These are phyloP conservation scores for Scaptomyza polygonia DNA, from an alignment of 2,888 invertebrate species.

Conservation along the genomic window DNA sequence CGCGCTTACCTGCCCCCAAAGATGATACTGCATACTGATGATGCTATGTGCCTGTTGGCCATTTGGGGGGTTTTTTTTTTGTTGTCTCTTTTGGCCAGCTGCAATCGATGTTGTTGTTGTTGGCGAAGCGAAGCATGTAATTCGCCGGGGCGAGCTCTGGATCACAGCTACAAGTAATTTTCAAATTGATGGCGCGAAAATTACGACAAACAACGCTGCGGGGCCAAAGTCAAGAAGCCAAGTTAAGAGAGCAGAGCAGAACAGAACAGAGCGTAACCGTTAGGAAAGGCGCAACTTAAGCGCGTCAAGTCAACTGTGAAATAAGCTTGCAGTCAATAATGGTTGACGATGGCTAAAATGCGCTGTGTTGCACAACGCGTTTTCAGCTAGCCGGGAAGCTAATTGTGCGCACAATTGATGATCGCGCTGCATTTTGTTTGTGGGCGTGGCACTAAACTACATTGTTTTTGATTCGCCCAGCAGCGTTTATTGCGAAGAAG, in stretches of 20 bases:
- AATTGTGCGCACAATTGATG: slow-evolving; percentile 71
- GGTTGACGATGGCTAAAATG: slow-evolving; percentile 55
- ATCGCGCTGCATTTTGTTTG: slow-evolving; percentile 35
- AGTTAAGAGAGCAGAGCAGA: slow-evolving; percentile 30
- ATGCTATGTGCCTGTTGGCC: slow-evolving; percentile 2
- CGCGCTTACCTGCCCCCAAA: slow-evolving; percentile 29
- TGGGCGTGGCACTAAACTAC: slow-evolving; percentile 50
- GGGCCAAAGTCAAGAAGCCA: slow-evolving; percentile 62
- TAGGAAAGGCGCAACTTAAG: slow-evolving; percentile 50
- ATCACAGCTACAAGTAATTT: slow-evolving; percentile 69
- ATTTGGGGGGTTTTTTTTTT: not conserved
- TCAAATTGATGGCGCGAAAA: slow-evolving; percentile 81
- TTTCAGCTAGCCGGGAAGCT: slow-evolving; percentile 56
- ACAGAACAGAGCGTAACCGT: slow-evolving; percentile 56
- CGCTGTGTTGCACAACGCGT: slow-evolving; percentile 46
- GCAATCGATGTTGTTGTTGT: slow-evolving; percentile 33
- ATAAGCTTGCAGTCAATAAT: slow-evolving; percentile 55
- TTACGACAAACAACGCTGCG: slow-evolving; percentile 75
- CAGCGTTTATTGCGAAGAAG: slow-evolving; percentile 51
- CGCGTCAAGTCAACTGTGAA: slow-evolving; percentile 73
- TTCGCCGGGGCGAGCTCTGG: slow-evolving; percentile 47
- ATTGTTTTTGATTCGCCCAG: slow-evolving; percentile 19
- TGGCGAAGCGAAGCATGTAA: slow-evolving; percentile 75
- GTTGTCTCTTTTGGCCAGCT: slow-evolving; percentile 22
- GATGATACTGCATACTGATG: not conserved